phyloP scores from a whole-genome alignment of 2,888 invertebrate species.

The Odontothrips loti region DNA sequence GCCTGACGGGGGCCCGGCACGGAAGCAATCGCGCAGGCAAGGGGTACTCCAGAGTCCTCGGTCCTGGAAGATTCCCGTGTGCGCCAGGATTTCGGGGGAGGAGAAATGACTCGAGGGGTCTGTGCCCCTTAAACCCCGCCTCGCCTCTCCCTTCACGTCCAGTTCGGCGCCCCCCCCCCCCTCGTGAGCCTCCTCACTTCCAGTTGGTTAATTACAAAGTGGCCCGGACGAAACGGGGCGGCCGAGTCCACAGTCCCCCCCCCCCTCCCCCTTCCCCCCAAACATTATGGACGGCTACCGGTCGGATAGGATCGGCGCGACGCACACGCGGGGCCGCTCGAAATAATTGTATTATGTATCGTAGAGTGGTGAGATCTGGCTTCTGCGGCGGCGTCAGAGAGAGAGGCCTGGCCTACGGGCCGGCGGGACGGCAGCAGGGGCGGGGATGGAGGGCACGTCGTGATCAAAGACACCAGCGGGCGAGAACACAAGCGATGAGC shows the following conservation, averaged over 20 bases:
- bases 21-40: no score
- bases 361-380: no score
- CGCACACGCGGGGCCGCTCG: not conserved
- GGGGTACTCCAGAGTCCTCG: no score
- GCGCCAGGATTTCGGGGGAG: not conserved
- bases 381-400: no score
- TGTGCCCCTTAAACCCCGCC: not conserved
- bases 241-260: not conserved
- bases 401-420: no score
- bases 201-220: constrained; percentile 26
- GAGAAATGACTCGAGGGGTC: not conserved
- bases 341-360: no score
- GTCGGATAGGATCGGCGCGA: no score
- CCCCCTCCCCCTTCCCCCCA: not conserved
- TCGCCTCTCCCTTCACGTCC: not conserved
- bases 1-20: no score
- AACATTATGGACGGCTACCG: no score
- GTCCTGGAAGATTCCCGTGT: not conserved
- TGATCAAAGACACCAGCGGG: not conserved
- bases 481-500: not conserved
- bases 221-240: not conserved
- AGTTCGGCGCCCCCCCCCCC: not conserved
- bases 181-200: constrained; percentile 23
- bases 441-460: not conserved
- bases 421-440: no score